Base-by-base conservation (phyloP, 2,888 invertebrate genomes). In the Leptopilina myrica region DNA sequence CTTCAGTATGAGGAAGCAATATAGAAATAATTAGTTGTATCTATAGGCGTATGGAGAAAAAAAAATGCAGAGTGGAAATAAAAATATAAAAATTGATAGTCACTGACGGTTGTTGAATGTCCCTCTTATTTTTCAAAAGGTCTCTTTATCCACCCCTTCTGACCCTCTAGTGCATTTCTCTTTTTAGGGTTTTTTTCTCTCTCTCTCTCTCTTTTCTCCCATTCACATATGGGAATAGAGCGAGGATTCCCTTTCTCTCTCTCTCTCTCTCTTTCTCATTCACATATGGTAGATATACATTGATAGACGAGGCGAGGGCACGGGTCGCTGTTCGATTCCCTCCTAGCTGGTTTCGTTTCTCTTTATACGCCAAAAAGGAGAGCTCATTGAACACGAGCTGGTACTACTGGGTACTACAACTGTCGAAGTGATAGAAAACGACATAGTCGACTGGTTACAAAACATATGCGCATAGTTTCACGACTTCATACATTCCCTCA, bases 251-350 rank as follows among this genome's bases (percentile, higher is more conserved):
- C 33, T 3, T 3, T 64, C 49, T 76, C 65, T 66, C 67, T 78
- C 67, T 59, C 65, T 76, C 77, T 76, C 66, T 79, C 67, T 69
- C 78, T 69, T 67, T 77, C 67, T 78, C 66, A 76, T 73, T 75
- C 78, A 43, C 43, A 43, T 43, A 43, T 33, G 33, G 43, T 33
- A 64, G 64, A 43, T 33, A 75, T 62, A 75, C 64, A 33, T 65
- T 49, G 59, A 49, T 76, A 67, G 59, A 75, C 43, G 76, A 76
- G 77, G 46, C 43, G 76, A 76, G 77, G 46, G 43, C 77, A 76
- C 62, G 76, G 78, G 73, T 67, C 77, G 64, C 33, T 76, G 67
- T 77, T 80, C 77, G 78, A 78, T 80, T 64, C 49, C 53, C 67
- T 80, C 64, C 33, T 64, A 64, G 64, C 64, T 64, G 64, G 64